Base-by-base conservation (phyloP, 2,797 vertebrate species). In the Danio albolineatus region DNA sequence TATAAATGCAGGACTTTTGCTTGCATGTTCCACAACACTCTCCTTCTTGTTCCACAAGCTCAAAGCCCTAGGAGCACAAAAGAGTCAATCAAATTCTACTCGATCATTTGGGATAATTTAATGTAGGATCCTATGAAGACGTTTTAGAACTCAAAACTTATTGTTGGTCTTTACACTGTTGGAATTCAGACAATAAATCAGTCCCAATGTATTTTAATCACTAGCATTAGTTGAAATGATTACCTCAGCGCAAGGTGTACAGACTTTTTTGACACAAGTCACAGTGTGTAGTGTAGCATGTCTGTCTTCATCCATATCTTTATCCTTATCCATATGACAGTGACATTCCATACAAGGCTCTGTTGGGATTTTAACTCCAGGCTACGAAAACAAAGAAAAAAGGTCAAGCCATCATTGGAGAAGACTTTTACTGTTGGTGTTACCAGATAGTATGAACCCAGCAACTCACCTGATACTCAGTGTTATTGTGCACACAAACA, bases 1-100 rank as follows among this genome's bases (percentile, higher is more conserved):
- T 65, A 19, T 91, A 14, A n/a, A 92, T 1, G 81, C 97, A 98
- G 46, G 82, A 87, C 0, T 49, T 89, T 87, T 92, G 95, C 66
- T 93, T 90, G 66, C 97, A 98, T 5, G 43, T 49, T 19, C 95
- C 95, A 13, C 96, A 98, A 85, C 97, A 98, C 65, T 89, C 71
- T 0, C 82, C 91, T 0, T 87, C 1, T 17, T 72, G 66, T 1
- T 61, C 12, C n/a, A 89, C 13, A 19, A 94, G 92, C 61, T 75
- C 83, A 81, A 90, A 95, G 43, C 95, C 96, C 97, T 98, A 44
- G 16, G 89, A 8, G 62, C 54, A 0, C 17, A 17, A 28, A 28
- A 28, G 28, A 28, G 1, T 28, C 4, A 66, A 28, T 48, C 44
- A 4, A 70, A 39, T 69, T 12, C 7, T n/a, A 51, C 44, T 69